Evolutionary conservation across 1,140 invertebrate species (phyloP).

Genomic region (Drusus annulatus): DNA sequence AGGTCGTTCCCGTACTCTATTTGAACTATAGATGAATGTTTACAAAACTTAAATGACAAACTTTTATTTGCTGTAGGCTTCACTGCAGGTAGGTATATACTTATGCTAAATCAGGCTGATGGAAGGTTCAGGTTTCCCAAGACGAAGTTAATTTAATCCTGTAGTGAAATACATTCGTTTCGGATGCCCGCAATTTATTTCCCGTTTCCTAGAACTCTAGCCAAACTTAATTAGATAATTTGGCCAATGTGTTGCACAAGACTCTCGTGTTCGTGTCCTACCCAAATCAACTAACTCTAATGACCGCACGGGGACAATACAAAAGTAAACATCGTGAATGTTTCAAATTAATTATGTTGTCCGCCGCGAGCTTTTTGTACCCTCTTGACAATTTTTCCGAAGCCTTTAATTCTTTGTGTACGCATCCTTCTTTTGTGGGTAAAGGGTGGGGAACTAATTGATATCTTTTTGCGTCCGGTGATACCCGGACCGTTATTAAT

Average conservation of each 20-base stretch:
- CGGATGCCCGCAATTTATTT: not conserved
- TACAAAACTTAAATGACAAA: no score
- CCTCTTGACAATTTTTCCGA: conserved; percentile 18
- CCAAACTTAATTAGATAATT: conserved; percentile 31
- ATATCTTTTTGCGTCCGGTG: no score
- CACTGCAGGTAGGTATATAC: no score
- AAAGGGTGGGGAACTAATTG: not conserved
- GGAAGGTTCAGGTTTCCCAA: not conserved
- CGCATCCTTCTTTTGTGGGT: not conserved
- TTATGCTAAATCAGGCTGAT: no score
- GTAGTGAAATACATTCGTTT: not conserved
- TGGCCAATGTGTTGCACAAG: conserved; percentile 18
- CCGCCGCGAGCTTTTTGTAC: not conserved
- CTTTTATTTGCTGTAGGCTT: no score
- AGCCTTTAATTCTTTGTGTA: not conserved
- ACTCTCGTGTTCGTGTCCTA: conserved; percentile 12
- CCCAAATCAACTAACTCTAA: conserved; percentile 24
- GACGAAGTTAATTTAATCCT: not conserved
- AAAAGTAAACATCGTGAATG: conserved; percentile 9
- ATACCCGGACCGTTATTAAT: not conserved
- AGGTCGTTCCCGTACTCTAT: no score
- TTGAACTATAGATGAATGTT: no score
- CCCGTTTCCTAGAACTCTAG: conserved; percentile 1
- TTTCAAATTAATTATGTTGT: conserved; percentile 42
- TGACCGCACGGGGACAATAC: not conserved